phyloP scores from a whole-genome alignment of 2,797 vertebrate genomes.

The Helicolenus hilgendorfi region DNA sequence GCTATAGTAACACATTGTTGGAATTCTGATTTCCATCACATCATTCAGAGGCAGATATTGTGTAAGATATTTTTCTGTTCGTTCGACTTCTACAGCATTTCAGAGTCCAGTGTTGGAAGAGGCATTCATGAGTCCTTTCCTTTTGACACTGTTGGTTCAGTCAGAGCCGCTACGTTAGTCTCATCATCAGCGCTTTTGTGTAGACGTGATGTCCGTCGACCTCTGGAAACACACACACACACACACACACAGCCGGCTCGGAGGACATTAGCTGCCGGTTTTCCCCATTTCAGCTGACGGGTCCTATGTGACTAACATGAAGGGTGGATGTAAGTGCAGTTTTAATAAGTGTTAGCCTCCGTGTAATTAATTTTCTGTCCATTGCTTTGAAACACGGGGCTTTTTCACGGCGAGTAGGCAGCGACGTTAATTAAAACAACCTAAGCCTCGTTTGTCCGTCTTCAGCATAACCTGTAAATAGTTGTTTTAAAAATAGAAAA shows the following conservation, averaged over 20 bases:
- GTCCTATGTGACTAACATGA: constrained; percentile 52
- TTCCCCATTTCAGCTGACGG: constrained; percentile 27
- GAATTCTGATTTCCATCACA: constrained; percentile 19
- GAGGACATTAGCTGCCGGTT: constrained; percentile 30
- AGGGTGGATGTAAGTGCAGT: constrained; percentile 67
- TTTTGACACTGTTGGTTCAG: neutral
- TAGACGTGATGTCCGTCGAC: constrained; percentile 24
- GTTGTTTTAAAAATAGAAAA: constrained; percentile 73
- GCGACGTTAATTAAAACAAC: constrained; percentile 49
- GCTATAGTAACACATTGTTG: constrained; percentile 56
- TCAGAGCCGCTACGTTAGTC: constrained; percentile 11
- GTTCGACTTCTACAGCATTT: constrained; percentile 27
- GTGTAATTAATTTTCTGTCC: constrained; percentile 64
- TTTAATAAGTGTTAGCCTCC: constrained; percentile 62
- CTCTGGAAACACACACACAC: constrained; percentile 11
- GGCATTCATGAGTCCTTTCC: neutral
- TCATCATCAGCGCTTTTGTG: constrained; percentile 35
- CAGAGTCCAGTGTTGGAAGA: constrained; percentile 10
- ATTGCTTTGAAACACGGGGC: constrained; percentile 56
- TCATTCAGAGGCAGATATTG: constrained; percentile 2
- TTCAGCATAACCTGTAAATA: constrained; percentile 84
- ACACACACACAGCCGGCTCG: neutral
- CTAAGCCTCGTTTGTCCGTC: constrained; percentile 66
- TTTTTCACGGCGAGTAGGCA: constrained; percentile 54
- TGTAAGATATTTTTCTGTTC: neutral